Percentiles rank a stretch among this genome's conserved stretches.
These are phyloP conservation scores for Heptascelio sp. DNA, from an alignment of 2,888 invertebrate species.

Conservation along the genomic window DNA sequence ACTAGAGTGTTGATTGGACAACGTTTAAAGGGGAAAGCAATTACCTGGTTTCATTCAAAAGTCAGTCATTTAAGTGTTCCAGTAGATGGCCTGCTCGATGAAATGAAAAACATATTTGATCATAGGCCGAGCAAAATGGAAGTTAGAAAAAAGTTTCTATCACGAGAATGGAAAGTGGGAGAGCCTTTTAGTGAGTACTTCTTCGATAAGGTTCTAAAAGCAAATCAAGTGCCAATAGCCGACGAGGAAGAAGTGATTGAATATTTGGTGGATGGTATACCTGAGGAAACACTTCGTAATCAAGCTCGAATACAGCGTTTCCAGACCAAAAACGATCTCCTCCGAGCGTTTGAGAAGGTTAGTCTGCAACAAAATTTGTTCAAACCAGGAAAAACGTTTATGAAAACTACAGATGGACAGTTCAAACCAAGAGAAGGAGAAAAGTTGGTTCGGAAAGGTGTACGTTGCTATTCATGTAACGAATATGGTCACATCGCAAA, in stretches of 20 bases:
- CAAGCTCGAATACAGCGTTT: not conserved
- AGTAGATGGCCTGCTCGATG: not conserved
- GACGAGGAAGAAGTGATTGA: slow-evolving; percentile 4
- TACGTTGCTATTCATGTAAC: no score
- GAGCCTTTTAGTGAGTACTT: not conserved
- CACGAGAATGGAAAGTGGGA: not conserved
- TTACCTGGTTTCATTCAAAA: slow-evolving; percentile 3
- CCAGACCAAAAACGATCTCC: no score
- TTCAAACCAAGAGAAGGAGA: no score
- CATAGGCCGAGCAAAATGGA: not conserved
- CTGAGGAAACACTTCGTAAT: not conserved
- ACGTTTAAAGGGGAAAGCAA: not conserved
- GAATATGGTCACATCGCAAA: no score
- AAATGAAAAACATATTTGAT: slow-evolving; percentile 1
- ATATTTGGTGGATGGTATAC: not conserved
- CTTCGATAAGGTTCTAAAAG: not conserved
- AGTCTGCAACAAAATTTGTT: no score
- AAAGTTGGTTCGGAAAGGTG: no score
- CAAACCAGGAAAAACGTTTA: no score
- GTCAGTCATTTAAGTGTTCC: not conserved
- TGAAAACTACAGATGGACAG: no score
- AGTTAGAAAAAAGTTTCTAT: not conserved
- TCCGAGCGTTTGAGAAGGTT: no score
- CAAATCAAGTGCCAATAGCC: not conserved
- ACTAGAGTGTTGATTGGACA: not conserved